phyloP scores from a whole-genome alignment of 1,140 invertebrate species.

The Cryptotermes secundus region DNA sequence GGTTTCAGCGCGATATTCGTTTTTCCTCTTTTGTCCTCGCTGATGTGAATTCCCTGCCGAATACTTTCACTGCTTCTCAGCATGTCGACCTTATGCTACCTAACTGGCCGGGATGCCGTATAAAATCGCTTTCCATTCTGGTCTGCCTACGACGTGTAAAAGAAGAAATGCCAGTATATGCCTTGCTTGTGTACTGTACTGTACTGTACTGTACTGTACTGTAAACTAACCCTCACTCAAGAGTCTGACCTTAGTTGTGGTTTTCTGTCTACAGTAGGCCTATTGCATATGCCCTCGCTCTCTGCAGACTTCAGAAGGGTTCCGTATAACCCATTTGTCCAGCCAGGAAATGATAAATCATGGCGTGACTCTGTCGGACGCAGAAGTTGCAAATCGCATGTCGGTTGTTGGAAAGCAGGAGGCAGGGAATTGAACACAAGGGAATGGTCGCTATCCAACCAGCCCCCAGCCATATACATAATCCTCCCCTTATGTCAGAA shows the following conservation, averaged over 20 bases:
- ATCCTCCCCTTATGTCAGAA: background rate
- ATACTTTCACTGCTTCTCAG: no score
- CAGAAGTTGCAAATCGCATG: conserved; percentile 5
- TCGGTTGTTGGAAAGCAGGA: background rate
- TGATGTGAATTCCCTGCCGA: no score
- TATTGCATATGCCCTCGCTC: background rate
- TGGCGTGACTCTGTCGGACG: background rate
- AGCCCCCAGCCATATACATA: background rate
- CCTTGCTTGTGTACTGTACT: no score
- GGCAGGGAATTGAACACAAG: background rate
- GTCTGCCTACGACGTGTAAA: no score
- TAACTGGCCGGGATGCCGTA: no score
- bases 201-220: no score
- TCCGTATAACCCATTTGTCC: background rate
- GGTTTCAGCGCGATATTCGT: no score
- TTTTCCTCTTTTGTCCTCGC: no score
- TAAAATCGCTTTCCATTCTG: no score
- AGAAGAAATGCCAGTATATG: no score
- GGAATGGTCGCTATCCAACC: background rate
- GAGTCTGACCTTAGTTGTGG: background rate
- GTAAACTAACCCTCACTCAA: no score
- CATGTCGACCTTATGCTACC: no score
- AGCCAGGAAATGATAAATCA: background rate
- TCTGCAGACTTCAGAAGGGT: background rate
- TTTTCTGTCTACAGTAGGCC: background rate